These are phyloP conservation scores for Himalopsyche japonica DNA, from an alignment of 2,888 invertebrate genomes.

Conservation along the genomic window DNA sequence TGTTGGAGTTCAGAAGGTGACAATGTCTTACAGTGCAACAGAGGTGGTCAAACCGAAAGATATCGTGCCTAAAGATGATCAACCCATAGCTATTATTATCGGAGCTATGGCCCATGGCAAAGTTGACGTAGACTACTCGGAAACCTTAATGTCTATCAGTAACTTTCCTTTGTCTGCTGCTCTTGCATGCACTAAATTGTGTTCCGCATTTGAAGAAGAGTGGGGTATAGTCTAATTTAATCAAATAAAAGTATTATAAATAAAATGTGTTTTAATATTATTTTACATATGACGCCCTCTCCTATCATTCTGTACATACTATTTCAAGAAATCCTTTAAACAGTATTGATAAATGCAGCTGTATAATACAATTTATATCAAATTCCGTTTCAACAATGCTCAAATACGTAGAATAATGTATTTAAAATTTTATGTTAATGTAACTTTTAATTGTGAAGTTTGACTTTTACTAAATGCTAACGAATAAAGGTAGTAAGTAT, in stretches of 20 bases:
- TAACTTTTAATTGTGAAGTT: no score
- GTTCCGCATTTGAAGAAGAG: conserved; percentile 91
- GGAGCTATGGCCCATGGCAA: conserved; percentile 98
- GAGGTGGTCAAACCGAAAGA: conserved; percentile 70
- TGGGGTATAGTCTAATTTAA: conserved; percentile 73
- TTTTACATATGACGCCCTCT: not conserved
- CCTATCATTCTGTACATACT: not conserved
- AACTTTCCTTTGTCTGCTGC: conserved; percentile 97
- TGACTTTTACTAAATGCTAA: no score
- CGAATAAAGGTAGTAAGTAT: no score
- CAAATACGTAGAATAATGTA: no score
- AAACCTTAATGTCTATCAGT: conserved; percentile 89
- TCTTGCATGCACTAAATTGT: conserved; percentile 92
- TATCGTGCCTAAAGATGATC: conserved; percentile 75
- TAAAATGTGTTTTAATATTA: not conserved
- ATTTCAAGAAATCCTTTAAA: no score
- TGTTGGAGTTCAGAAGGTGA: conserved; percentile 87
- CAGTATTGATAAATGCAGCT: no score
- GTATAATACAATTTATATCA: no score
- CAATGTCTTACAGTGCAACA: conserved; percentile 87
- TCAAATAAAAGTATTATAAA: not conserved
- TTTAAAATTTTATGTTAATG: no score
- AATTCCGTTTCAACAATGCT: no score
- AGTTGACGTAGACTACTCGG: conserved; percentile 85
- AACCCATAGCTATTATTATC: conserved; percentile 86